Base-by-base conservation (phyloP, 2,888 invertebrate species). In the Dynastes hyllus region DNA sequence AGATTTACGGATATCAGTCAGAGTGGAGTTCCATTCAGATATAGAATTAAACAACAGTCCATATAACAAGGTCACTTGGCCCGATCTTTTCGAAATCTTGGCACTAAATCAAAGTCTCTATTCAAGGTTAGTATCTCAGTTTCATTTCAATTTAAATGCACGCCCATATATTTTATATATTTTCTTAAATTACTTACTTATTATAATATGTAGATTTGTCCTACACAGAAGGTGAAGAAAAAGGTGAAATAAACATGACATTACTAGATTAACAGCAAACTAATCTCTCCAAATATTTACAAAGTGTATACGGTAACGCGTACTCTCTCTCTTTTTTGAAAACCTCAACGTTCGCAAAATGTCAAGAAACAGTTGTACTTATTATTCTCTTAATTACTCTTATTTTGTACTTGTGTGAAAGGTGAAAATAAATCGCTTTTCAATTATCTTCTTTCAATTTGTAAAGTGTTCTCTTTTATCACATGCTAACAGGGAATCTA, bases 51-150 rank as follows among this genome's bases (percentile, higher is more conserved):
- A 27, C 40, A 55, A 61, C 77, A 61, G 40, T 29, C 55, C 77
- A 67, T 67, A 69, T 77, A 77, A 55, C 69, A 77, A 77, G 77
- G 69, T 77, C 45, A 32, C 40, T 77, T 77, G 77, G 77, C 77
- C 50, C n/a, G 45, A 37, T 75, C 29, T 50, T 61, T 63, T 63
- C 40, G 27, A 61, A 45, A 75, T 61, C 45, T 63, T 75, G 73
- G 73, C 73, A 75, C 61, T 5, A 75, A 75, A 61, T 75, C 73
- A 75, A 75, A 61, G 40, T 27, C 27, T 45, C 27, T n/a, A 16
- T 61, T 37, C 73, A 75, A 75, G 73, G 73, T 75, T 75, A 29
- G 45, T 61, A 37, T 75, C 8, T 51, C 22, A 8, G 22, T 58
- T 58, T 58, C n/a, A n/a, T 66, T 66, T n/a, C 40, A 66, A 9